Evolutionary conservation across 2,888 invertebrate species (phyloP), one percentile per base, ranked within the genome.

Genomic region (Cheilosia impressa): DNA sequence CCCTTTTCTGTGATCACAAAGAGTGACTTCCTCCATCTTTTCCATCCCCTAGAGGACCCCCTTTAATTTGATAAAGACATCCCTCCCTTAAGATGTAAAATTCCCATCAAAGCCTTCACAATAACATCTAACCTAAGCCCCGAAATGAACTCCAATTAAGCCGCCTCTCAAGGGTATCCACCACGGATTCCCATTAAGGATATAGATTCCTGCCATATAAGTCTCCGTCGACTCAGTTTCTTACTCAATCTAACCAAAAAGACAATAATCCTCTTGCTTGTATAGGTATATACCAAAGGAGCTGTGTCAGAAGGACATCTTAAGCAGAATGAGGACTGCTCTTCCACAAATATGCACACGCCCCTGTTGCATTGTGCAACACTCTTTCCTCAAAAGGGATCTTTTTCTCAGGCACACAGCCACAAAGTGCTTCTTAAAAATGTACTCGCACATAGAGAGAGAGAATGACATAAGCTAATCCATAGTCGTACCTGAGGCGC

Each of bases 321-420:
- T 50, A 34, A 76, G 34, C 34, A 13, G 17, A 31, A 62, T 22
- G 47, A 62, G 17, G 19, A 52, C 38, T 41, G 24, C 13, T 41
- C 34, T n/a, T 52, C 50, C 13, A 47, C 38, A 34, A 34, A 34
- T 34, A 34, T 34, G 45, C 47, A 45, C 22, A 15, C 65, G 31
- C 9, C 72, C 72, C 79, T 79, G 79, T 80, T 80, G 79, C 72
- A 79, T 72, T 72, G 7, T 47, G 65, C 66, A 50, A 79, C 72
- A 79, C 66, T 73, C 72, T 73, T 80, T 66, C 52, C 60, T 41
- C 50, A 34, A 72, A 60, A 60, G 27, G 57, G 43, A 53, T 57
- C 38, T 47, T 63, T 53, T 66, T 27, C 17, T 2, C 15, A 62
- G n/a, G 7, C 9, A 38, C 19, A 31, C 31, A 43, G 5, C 9